Base-by-base conservation (phyloP, 2,797 vertebrate genomes). In the Galaxias olidus region DNA sequence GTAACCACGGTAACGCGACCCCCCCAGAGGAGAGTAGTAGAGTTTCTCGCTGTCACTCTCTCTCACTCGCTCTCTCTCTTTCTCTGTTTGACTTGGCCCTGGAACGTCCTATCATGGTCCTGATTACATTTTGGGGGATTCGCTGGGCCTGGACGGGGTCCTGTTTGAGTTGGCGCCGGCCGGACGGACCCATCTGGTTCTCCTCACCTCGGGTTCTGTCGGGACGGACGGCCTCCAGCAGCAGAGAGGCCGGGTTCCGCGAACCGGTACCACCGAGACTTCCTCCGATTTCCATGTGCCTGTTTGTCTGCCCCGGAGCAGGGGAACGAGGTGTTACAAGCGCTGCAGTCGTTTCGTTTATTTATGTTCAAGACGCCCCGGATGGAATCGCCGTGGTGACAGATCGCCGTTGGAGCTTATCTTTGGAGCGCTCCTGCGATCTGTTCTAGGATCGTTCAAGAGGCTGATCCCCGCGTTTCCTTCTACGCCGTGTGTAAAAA, bases 151-250 rank as follows among this genome's bases (percentile, higher is more conserved):
- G 52, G 0, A 56, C 78, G 79, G 73, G 63, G 75, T 84, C 61
- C 65, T 82, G 78, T 83, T 86, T 86, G 76, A 44, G 9, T 86
- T 89, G 85, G 86, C 81, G 12, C 6, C 5, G 30, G 20, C 69
- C 59, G 60, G 18, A 54, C 61, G 58, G 72, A 77, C 77, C 84
- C 83, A 88, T 86, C 86, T 90, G 87, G 83, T 84, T 77, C 73
- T 84, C 80, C 79, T 86, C 79, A 68, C 75, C 66, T 73, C 41
- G 8, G 8, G 75, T 78, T 79, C 77, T 65, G 47, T 68, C 74
- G 65, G 71, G 67, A 69, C 70, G 47, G 75, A 84, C 70, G 19
- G 72, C 73, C 53, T 80, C 79, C 83, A 84, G 86, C 73, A 76
- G 68, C 66, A 53, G 60, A 12, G 45, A 41, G 18, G 30, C 30